Conservation (phyloP, 2,888 invertebrate genomes). For the Aphodius granarius region DNA sequence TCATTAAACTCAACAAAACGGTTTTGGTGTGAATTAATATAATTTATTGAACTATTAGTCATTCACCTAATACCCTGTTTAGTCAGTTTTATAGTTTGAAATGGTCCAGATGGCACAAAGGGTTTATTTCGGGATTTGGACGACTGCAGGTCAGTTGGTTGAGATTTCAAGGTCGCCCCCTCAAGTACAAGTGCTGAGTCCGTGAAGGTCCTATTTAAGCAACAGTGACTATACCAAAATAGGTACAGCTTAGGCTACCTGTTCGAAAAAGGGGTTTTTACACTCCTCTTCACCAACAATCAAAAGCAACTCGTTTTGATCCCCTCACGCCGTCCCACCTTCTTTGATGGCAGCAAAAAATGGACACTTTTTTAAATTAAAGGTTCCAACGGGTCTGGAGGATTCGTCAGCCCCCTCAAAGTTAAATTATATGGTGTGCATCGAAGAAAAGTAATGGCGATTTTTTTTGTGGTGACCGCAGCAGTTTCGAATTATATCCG, state of each 20-base stretch:
- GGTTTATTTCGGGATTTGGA: not conserved
- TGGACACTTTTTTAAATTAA: conserved; percentile 13
- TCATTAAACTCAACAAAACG: not conserved
- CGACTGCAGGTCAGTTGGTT: not conserved
- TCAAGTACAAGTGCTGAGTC: not conserved
- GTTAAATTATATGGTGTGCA: conserved; percentile 7
- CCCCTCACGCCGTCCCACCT: conserved; percentile 5
- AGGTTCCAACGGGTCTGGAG: not conserved
- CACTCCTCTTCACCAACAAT: conserved; percentile 4
- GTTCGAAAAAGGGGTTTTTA: conserved; percentile 8
- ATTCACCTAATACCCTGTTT: not conserved
- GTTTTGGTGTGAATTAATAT: too few relatives aligned
- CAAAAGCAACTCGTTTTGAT: conserved; percentile 1
- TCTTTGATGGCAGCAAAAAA: conserved; percentile 7
- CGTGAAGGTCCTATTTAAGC: not conserved
- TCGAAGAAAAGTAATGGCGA: not conserved
- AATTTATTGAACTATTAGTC: not conserved
- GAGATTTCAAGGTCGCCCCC: not conserved
- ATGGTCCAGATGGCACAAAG: not conserved
- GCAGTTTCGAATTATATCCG: not conserved
- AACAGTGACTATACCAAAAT: conserved; percentile 5
- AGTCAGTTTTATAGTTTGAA: not conserved
- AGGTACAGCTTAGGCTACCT: conserved; percentile 10
- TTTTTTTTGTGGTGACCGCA: not conserved
- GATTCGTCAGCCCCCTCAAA: conserved; percentile 5